Base-by-base conservation (phyloP, 2,888 invertebrate genomes). In the Cosmia pyralina region DNA sequence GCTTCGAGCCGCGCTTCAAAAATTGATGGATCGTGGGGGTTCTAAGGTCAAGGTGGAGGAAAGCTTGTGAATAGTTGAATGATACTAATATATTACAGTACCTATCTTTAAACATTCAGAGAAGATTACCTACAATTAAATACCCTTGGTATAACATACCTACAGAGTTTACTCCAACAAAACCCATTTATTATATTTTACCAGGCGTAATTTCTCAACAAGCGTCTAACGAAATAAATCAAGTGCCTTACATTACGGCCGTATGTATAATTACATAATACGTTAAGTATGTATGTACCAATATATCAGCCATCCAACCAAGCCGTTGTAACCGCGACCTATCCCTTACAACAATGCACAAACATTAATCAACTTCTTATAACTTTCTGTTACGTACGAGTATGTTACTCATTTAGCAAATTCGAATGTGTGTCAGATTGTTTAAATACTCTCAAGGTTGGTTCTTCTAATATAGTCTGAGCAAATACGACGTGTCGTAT, bases 201-300 rank as follows among this genome's bases (percentile, higher is more conserved):
- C 52, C 62, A 52, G 4, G 48, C 52, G 66, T 66, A 74, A 80
- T 81, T 81, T 81, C 77, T 81, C 77, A 81, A 68, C 75, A 41
- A 52, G 57, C 75, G 38, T 41, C 48, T 69, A 68, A 64, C 53
- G 59, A 75, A 78, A 78, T 75, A 81, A 78, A 78, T 78, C 76
- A 78, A 81, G 68, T 13, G 44, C 41, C 28, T 38, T 59, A 76
- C 79, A 59, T 64, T 64, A 76, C 59, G 2, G 63, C 53, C 44
- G 48, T 79, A 55, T 53, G 59, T 79, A 60, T 44, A 75, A 60
- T 71, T 57, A 60, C 15, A 22, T 53, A n/a, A 50, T 44, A 50
- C n/a, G 22, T 46, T 28, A 6, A n/a, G 19, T 62, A 41, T 48
- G 17, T 79, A 65, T 38, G n/a, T 59, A 75, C 59, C 53, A 64